Base-by-base conservation (phyloP, 2,113 vertebrate genomes). In the Neogale vison region DNA sequence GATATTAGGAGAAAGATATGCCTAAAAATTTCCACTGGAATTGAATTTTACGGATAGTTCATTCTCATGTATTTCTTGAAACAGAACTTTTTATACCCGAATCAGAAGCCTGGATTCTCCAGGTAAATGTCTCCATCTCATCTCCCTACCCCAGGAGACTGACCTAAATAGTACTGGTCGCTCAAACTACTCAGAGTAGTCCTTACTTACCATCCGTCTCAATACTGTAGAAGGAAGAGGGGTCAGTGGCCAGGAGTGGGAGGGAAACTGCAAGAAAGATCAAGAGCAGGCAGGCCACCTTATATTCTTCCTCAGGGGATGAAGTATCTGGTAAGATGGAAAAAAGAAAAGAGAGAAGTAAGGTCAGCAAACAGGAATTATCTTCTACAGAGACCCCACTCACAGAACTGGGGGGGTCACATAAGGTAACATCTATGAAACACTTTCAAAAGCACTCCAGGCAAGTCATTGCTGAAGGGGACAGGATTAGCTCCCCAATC, bases 301-400 rank as follows among this genome's bases (percentile, higher is more conserved):
- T 99, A 98, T 99, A 99, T 67, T 99, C 99, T 88, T 99, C 99
- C 85, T 99, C 99, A 0, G 98, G 72, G 42, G 99, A 99, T 0
- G 98, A 97, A 97, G 98, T 99, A 4, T 99, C 99, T 99, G 98
- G 50, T 24, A 34, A 93, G 65, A 84, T 18, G 74, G 67, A 81
- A 74, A 57, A 86, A 77, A 31, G 52, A 59, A 57, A 76, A 76
- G 77, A 82, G 14, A 36, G 59, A 88, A 47, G 45, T 47, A 47
- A 91, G 31, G 11, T 79, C 15, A 57, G 24, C 36, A 71, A 81
- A 72, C 14, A 47, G 21, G 85, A 77, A 24, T 84, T 71, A 29
- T 63, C 85, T 45, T 67, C 87, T 21, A 31, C 0, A 47, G 10
- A 76, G 36, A 36, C 26, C 31, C 67, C 45, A n/a, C 17, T n/a